Evolutionary conservation across 2,888 invertebrate species (phyloP), one percentile per base, ranked within the genome.

Genomic region (Sericinus montela): DNA sequence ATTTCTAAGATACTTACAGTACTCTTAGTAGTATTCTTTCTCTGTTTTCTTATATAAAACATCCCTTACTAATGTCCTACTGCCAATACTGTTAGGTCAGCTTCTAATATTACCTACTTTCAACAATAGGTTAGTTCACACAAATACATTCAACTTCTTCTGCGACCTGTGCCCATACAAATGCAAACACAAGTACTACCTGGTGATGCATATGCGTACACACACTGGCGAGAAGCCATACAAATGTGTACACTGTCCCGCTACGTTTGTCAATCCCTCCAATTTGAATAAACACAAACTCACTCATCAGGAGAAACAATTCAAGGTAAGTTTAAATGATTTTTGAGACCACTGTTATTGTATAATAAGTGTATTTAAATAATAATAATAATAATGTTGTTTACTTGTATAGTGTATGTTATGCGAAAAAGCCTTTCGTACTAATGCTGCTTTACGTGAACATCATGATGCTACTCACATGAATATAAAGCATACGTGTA

Each of bases 221-320:
- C 88, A 88, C 59, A 87, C 88, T 0, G 88, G 88, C 0, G 88
- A 87, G 67, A 87, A 87, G 60, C 88, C 88, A 0, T 86, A 88
- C 66, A 80, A 81, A 59, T 88, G 88, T 42, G 51, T 69, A 30
- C 75, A 90, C 51, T 93, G 93, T 62, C 85, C 89, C 2, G 84
- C 91, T 14, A 90, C 90, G 14, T 93, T 93, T 65, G 91, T 91
- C 57, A 92, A 92, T 63, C 90, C 91, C 3, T 92, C 92, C 11
- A 92, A 93, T 68, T 79, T 93, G 48, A 92, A 92, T 63, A 93
- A 92, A 67, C 93, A 93, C 63, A 83, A 91, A 56, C 80, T 90
- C 0, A 91, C 90, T 0, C 93, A 93, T 34, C 84, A 84, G 60
- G 87, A 80, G 56, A 88, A 88, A 56, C 87, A 83, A 60, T 86